Base-by-base conservation (phyloP, 1,140 invertebrate genomes). In the Euura saliciscinereae region DNA sequence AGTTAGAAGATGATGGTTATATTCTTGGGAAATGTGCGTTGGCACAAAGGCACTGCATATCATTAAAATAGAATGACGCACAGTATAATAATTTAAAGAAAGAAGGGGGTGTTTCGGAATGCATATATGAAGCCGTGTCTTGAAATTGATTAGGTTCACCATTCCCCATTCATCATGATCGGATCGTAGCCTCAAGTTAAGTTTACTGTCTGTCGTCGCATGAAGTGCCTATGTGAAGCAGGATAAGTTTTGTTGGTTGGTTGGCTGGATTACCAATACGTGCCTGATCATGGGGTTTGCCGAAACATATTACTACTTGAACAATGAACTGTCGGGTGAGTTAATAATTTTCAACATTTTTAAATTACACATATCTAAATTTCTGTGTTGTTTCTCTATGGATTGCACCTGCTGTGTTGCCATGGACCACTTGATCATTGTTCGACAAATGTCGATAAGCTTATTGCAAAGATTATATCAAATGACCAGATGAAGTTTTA, bases 281-380 rank as follows among this genome's bases (percentile, higher is more conserved):
- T 43, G n/a, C 11, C 45, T 42, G 4, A 73, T 45, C 43, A 73
- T 73, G 71, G 42, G 71, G 10, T 68, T 68, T 2, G 44, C 11
- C 10, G 71, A 73, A 13, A 73, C 51, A 43, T 73, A 65, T 13
- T 44, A 73, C 68, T 73, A 73, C 65, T 73, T 64, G 28, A 73
- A 28, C 13, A n/a, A 5, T 6, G 6, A 59, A 59, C 10, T 59
- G 2, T 72, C 75, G 44, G 75, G 77, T 78, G 65, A 74, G 68
- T 44, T 59, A 6, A 59, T 28, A 28, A 28, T 28, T 28, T 28
- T 28, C 28, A 28, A 28, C 28, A 28, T 28, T 28, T 28, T 28
- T 28, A 28, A 28, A 28, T 28, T 28, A 28, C 28, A 28, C 28
- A 28, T 28, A 28, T 28, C 28, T 28, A 28, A 28, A 28, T 28